Conservation (phyloP, 1,140 invertebrate species). For the Tetranychus cinnabarinus region DNA sequence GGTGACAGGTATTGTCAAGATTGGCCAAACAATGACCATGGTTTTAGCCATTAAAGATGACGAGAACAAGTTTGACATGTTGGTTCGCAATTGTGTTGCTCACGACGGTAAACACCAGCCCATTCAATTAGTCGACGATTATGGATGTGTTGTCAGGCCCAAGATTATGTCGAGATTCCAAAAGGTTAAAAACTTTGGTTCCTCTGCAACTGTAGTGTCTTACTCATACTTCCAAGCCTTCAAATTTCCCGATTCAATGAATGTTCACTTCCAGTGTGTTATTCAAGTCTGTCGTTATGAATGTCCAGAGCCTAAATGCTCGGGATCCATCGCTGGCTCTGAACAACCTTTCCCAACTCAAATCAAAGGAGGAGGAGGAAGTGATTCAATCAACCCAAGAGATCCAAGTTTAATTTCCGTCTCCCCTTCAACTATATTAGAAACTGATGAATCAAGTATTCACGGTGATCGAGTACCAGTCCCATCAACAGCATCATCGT, state of each 20-base stretch:
- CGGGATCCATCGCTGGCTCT: slow-evolving; percentile 2
- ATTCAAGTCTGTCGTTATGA: slow-evolving; percentile 82
- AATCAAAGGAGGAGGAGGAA: background rate
- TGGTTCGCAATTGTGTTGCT: slow-evolving; percentile 76
- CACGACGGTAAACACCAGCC: slow-evolving; percentile 78
- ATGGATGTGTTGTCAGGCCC: slow-evolving; percentile 66
- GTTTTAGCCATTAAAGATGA: slow-evolving; percentile 84
- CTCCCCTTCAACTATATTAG: background rate
- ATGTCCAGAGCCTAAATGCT: slow-evolving; percentile 43
- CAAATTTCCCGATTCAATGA: slow-evolving; percentile 17
- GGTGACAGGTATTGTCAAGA: slow-evolving; percentile 77
- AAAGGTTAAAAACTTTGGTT: slow-evolving; percentile 83
- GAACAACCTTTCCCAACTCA: background rate
- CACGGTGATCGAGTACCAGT: background rate
- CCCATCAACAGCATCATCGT: background rate
- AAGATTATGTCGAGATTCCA: slow-evolving; percentile 82
- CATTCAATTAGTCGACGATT: slow-evolving; percentile 79
- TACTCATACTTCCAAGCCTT: slow-evolving; percentile 64
- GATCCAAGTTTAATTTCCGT: background rate
- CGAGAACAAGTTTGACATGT: slow-evolving; percentile 84
- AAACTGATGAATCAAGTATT: background rate
- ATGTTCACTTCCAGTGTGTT: slow-evolving; percentile 81
- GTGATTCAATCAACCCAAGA: background rate
- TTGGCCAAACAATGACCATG: slow-evolving; percentile 92
- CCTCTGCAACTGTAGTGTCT: slow-evolving; percentile 64